Percentiles rank a stretch among this genome's conserved stretches.
phyloP scores from a whole-genome alignment of 2,888 invertebrate genomes.

The Synanthedon andrenaeformis region DNA sequence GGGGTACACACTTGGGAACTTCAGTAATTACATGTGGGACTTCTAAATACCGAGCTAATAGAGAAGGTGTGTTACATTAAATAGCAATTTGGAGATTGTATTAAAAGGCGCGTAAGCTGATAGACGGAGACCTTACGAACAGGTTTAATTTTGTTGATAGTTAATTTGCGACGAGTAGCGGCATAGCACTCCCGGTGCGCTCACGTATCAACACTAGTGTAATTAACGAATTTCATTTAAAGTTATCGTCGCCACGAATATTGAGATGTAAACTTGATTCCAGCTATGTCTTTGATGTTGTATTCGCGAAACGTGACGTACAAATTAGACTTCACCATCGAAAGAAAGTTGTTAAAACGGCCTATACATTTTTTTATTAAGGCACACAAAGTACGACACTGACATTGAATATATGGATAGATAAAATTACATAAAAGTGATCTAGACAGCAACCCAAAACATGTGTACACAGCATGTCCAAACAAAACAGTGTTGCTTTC shows the following conservation, averaged over 20 bases:
- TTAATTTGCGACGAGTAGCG: constrained; percentile 34
- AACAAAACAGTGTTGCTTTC: too few species aligned
- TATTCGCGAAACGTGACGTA: not conserved
- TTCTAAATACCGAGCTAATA: constrained; percentile 1
- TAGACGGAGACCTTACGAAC: constrained; percentile 31
- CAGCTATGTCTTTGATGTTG: constrained; percentile 6
- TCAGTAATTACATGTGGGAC: constrained; percentile 20
- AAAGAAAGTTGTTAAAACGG: too few species aligned
- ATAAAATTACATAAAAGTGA: too few species aligned
- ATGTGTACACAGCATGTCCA: too few species aligned
- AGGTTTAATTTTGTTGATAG: constrained; percentile 54
- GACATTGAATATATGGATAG: too few species aligned
- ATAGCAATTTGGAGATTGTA: constrained; percentile 26
- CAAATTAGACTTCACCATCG: not conserved
- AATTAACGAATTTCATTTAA: constrained; percentile 63
- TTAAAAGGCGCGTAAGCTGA: constrained; percentile 29
- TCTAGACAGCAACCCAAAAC: too few species aligned
- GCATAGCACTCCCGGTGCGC: constrained; percentile 32
- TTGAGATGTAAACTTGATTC: constrained; percentile 17
- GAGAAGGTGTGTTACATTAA: constrained; percentile 6
- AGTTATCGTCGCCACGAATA: constrained; percentile 35
- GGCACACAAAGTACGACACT: too few species aligned
- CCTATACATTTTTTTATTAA: too few species aligned
- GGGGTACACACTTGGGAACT: constrained; percentile 13
- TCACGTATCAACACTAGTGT: constrained; percentile 62